Percentiles rank a stretch among this genome's conserved stretches.
These are phyloP conservation scores for Cyprinus carpio DNA, from an alignment of 2,113 vertebrate genomes.

Conservation along the genomic window DNA sequence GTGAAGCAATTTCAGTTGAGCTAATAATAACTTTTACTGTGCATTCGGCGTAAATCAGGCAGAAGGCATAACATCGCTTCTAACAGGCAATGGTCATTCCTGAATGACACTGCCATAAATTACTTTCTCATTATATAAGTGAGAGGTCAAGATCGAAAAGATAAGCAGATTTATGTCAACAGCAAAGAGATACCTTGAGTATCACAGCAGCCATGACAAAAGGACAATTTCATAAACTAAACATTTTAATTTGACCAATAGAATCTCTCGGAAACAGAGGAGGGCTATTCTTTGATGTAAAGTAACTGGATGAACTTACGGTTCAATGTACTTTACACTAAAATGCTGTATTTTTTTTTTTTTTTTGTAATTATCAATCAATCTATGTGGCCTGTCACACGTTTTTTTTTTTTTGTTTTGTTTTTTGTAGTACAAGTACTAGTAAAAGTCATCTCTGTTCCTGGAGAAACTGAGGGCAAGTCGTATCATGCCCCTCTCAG, in stretches of 20 bases:
- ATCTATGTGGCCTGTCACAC: slow-evolving; percentile 2
- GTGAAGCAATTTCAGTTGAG: background rate
- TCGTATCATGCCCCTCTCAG: slow-evolving; percentile 32
- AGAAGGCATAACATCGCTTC: background rate
- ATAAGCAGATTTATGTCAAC: background rate
- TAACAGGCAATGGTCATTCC: background rate
- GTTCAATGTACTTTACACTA: background rate
- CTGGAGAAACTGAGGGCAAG: slow-evolving; percentile 34
- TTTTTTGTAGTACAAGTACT: slow-evolving; percentile 8
- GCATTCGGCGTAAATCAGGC: slow-evolving; percentile 1
- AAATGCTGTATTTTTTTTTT: background rate
- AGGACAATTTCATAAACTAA: background rate
- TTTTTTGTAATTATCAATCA: background rate
- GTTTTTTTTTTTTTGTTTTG: no score
- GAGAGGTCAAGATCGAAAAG: background rate
- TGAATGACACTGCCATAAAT: slow-evolving; percentile 31
- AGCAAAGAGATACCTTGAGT: background rate
- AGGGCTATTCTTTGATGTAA: background rate
- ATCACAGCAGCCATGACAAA: slow-evolving; percentile 52
- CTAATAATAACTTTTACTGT: background rate
- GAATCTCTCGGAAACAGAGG: background rate
- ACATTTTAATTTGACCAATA: background rate
- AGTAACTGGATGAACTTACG: background rate
- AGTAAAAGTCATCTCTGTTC: slow-evolving; percentile 26
- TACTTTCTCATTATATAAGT: background rate